Percentiles rank a stretch among this genome's conserved stretches.
phyloP scores from a whole-genome alignment of 2,113 vertebrate genomes.

The Sclerurus mexicanus region DNA sequence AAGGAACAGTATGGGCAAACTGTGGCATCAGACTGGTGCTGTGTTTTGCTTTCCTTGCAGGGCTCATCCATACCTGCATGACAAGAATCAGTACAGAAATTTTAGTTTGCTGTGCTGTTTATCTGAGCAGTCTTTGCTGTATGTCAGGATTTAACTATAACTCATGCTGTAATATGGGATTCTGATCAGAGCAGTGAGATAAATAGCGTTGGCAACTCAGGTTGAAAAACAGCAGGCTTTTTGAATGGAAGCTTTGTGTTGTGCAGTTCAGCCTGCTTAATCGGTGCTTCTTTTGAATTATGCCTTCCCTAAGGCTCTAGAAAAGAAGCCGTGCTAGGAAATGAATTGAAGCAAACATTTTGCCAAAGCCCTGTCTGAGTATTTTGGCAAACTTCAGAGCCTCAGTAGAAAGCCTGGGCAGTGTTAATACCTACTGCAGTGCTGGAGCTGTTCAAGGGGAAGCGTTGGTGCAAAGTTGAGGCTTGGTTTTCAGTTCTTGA shows the following conservation, averaged over 20 bases:
- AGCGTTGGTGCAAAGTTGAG: not conserved
- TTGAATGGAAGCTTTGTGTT: slow-evolving; percentile 22
- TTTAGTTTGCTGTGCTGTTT: not conserved
- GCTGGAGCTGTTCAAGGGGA: not conserved
- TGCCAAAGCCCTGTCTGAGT: not conserved
- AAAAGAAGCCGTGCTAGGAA: not conserved
- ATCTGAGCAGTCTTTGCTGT: not conserved
- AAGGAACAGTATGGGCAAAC: not conserved
- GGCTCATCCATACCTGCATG: not conserved
- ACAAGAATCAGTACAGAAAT: not conserved
- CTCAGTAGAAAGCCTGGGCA: not conserved
- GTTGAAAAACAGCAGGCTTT: not conserved
- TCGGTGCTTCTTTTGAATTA: not conserved
- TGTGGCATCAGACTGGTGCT: not conserved
- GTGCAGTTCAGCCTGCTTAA: not conserved
- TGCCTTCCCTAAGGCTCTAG: not conserved
- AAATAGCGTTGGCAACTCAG: not conserved
- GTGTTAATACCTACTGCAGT: not conserved
- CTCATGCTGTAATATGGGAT: not conserved
- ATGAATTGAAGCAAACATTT: not conserved
- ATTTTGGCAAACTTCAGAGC: not conserved
- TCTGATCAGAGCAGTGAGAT: not conserved
- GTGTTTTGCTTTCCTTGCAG: not conserved
- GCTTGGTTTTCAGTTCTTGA: not conserved
- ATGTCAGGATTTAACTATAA: not conserved